phyloP scores from a whole-genome alignment of 2,888 invertebrate species.

The Zaprionus obscuricornis region DNA sequence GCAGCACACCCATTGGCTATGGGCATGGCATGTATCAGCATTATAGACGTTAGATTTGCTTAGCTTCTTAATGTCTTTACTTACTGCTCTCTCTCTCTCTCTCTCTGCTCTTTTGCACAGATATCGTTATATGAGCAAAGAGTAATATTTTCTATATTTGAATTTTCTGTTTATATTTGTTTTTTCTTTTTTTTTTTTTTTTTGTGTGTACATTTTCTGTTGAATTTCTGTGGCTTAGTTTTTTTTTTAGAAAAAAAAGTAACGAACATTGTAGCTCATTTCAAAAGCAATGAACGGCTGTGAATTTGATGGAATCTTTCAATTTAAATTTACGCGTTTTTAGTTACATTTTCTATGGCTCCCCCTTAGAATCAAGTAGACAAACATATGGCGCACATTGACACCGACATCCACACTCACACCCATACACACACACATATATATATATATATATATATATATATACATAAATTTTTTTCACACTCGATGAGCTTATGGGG shows the following conservation, averaged over 20 bases:
- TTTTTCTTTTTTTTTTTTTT: conserved; percentile 5
- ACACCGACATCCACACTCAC: conserved; percentile 10
- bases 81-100: too few relatives aligned
- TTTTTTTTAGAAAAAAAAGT: too few relatives aligned
- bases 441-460: conserved; percentile 4
- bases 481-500: conserved; percentile 34
- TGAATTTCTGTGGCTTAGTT: too few relatives aligned
- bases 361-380: too few relatives aligned
- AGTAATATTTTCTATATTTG: not conserved
- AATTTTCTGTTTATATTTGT: not conserved
- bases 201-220: too few relatives aligned
- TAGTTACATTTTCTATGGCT: conserved; percentile 43
- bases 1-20: conserved; percentile 84
- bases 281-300: conserved; percentile 82
- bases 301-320: conserved; percentile 79
- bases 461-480: too few relatives aligned
- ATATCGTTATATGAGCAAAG: too few relatives aligned
- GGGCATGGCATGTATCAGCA: conserved; percentile 81
- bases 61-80: conserved; percentile 22
- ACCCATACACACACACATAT: conserved; percentile 12
- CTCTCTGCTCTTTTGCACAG: too few relatives aligned
- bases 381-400: too few relatives aligned
- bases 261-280: conserved; percentile 81
- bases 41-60: conserved; percentile 82
- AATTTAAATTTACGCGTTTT: conserved; percentile 61